phyloP scores from a whole-genome alignment of 2,888 invertebrate genomes.

The Miltochrista miniata region DNA sequence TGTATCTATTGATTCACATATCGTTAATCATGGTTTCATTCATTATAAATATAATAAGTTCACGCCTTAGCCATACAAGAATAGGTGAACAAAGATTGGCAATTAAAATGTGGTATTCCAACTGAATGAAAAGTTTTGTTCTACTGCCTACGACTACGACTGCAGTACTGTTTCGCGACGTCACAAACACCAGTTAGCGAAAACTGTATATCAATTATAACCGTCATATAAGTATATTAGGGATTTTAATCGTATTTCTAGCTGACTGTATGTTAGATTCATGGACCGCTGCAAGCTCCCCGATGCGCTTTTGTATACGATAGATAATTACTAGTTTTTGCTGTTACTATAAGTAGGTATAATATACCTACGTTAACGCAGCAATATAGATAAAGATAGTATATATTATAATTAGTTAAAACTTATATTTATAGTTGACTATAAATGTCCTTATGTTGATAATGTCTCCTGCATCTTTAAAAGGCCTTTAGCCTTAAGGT shows the following conservation, averaged over 20 bases:
- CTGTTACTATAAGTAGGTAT: constrained; percentile 11
- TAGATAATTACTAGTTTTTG: constrained; percentile 35
- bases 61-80: no score
- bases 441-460: no score
- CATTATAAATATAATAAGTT: no score
- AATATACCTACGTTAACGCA: constrained; percentile 20
- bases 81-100: no score
- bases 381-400: constrained; percentile 23
- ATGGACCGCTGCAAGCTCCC: constrained; percentile 44
- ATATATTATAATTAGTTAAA: constrained; percentile 22
- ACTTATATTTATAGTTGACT: constrained; percentile 39
- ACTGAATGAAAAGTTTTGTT: constrained; percentile 30
- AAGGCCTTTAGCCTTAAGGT: no score
- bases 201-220: constrained; percentile 36
- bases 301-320: constrained; percentile 44
- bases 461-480: not conserved
- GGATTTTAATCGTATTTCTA: constrained; percentile 17
- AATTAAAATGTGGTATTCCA: constrained; percentile 12
- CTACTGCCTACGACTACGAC: constrained; percentile 32
- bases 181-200: constrained; percentile 21
- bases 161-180: constrained; percentile 26
- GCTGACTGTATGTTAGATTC: constrained; percentile 31
- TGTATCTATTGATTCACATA: no score
- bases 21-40: no score
- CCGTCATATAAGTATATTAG: constrained; percentile 14